A percentile compares a stretch with the other conserved stretches of the same genome.
Evolutionary conservation across 2,888 invertebrate species (phyloP).

Genomic region (Calephelis perditalis): DNA sequence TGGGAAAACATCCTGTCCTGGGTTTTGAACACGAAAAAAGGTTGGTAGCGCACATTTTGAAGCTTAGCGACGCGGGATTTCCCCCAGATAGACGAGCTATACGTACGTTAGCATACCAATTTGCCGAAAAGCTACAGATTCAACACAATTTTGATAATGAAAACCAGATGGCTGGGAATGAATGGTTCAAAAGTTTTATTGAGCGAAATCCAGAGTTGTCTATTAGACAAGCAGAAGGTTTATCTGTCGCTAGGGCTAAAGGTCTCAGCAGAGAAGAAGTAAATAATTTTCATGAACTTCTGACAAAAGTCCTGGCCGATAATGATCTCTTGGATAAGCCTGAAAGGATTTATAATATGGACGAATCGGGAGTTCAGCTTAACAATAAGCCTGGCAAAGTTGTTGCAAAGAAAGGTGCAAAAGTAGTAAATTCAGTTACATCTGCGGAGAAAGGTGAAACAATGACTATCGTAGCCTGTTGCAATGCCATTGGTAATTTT

Average conservation of each 20-base stretch:
- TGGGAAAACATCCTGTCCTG: constrained; percentile 29
- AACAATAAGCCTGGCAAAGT: too few species aligned
- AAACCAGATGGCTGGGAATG: constrained; percentile 33
- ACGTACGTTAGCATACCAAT: constrained; percentile 31
- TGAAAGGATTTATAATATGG: constrained; percentile 42
- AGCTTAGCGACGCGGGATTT: constrained; percentile 26
- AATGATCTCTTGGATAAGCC: constrained; percentile 35
- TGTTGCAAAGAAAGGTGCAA: too few species aligned
- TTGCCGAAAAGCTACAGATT: constrained; percentile 33
- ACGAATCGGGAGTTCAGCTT: constrained; percentile 38
- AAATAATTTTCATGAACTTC: constrained; percentile 30
- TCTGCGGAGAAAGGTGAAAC: too few species aligned
- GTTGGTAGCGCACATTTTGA: constrained; percentile 28
- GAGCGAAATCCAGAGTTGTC: constrained; percentile 21
- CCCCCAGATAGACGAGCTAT: constrained; percentile 30
- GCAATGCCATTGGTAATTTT: too few species aligned
- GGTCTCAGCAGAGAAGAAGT: too few species aligned
- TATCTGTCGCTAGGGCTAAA: constrained; percentile 26
- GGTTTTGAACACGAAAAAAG: constrained; percentile 23
- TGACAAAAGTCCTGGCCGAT: constrained; percentile 29
- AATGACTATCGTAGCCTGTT: too few species aligned
- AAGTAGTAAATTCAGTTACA: too few species aligned
- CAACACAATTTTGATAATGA: constrained; percentile 34
- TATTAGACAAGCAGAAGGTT: constrained; percentile 36
- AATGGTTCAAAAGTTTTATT: constrained; percentile 31